Percentiles rank a stretch among this genome's conserved stretches.
These are phyloP conservation scores for Patella depressa DNA, from an alignment of 2,888 invertebrate genomes.

Conservation along the genomic window DNA sequence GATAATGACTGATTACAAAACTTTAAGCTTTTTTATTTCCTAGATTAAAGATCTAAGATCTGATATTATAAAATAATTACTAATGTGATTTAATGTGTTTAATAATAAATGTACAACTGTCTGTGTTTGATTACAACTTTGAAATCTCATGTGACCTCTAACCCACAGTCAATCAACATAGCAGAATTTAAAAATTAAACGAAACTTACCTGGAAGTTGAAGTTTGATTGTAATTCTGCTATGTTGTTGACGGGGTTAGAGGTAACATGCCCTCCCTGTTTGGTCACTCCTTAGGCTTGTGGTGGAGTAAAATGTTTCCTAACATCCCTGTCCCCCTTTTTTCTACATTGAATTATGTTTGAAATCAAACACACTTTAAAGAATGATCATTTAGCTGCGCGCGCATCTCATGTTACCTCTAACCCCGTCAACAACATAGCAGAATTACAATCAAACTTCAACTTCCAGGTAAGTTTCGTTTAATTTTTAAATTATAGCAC, in stretches of 20 bases:
- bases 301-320: no score
- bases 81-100: no score
- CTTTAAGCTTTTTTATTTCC: neutral
- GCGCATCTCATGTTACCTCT: constrained; percentile 1
- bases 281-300: no score
- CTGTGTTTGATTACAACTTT: constrained; percentile 1
- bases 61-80: no score
- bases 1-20: neutral
- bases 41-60: no score
- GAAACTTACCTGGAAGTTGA: no score
- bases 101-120: no score
- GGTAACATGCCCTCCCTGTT: neutral
- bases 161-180: neutral
- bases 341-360: neutral
- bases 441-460: no score
- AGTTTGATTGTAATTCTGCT: no score
- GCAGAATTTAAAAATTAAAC: neutral
- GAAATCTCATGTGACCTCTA: neutral
- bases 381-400: neutral
- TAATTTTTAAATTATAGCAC: no score
- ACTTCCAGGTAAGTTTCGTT: no score
- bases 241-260: neutral
- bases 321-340: neutral
- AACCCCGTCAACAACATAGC: neutral
- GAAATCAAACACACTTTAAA: neutral